A percentile compares a stretch with the other conserved stretches of the same genome.
Conservation (phyloP, 2,113 vertebrate genomes). For the Acanthisitta chloris region DNA sequence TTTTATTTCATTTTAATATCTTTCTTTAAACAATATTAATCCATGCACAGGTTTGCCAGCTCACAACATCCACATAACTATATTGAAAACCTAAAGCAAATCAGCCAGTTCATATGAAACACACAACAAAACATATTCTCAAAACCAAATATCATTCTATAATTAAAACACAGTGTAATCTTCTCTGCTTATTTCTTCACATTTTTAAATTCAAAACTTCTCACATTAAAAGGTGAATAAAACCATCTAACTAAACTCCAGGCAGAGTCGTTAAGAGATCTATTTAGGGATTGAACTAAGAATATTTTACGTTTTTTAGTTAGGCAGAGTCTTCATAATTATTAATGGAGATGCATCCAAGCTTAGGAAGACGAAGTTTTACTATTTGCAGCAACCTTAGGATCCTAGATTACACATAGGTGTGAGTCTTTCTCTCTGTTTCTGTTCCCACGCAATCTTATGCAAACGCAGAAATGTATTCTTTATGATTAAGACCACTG, state of each 20-base stretch:
- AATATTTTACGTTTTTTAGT: background rate
- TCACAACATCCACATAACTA: background rate
- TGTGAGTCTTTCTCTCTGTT: background rate
- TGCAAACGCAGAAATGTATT: background rate
- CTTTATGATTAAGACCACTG: background rate
- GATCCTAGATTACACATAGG: background rate
- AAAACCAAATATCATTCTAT: background rate
- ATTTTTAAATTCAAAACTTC: background rate
- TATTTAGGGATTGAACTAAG: background rate
- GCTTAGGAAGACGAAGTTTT: background rate
- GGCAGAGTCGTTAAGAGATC: background rate
- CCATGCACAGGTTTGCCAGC: background rate
- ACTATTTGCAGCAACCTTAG: background rate
- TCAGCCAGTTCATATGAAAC: background rate
- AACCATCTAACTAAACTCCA: background rate
- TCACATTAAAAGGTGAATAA: background rate
- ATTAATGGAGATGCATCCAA: background rate
- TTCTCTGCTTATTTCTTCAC: background rate
- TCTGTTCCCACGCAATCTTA: background rate
- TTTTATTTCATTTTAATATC: background rate
- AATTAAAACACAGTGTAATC: background rate
- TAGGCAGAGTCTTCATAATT: background rate
- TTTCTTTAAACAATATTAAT: background rate
- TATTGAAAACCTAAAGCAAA: background rate
- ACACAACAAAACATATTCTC: background rate